phyloP scores from a whole-genome alignment of 2,113 vertebrate genomes.

The Mystacornis crossleyi region DNA sequence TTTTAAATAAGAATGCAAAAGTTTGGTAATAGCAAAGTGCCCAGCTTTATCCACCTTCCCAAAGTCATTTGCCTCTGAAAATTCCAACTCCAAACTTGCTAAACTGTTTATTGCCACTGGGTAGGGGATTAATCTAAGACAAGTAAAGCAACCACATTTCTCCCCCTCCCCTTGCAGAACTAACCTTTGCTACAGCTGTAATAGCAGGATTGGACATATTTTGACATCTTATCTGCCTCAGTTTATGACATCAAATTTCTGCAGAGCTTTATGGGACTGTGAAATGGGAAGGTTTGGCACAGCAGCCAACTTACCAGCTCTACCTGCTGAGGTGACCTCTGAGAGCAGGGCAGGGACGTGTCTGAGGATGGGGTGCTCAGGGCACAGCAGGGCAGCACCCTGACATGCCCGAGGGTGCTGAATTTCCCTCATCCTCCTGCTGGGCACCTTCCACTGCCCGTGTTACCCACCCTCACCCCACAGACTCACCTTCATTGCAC shows the following conservation, averaged over 20 bases:
- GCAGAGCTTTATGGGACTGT: background rate
- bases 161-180: rapidly evolving
- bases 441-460: rapidly evolving
- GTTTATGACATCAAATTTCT: background rate
- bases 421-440: background rate
- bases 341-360: background rate
- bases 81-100: background rate
- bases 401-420: background rate
- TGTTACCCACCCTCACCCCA: too few species aligned
- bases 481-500: rapidly evolving
- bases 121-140: background rate
- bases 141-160: background rate
- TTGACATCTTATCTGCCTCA: background rate
- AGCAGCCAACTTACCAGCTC: background rate
- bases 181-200: background rate
- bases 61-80: background rate
- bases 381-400: background rate
- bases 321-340: background rate
- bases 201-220: background rate
- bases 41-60: background rate
- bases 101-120: background rate
- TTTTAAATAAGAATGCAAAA: background rate
- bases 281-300: background rate
- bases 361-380: background rate
- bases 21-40: background rate